Percentiles rank a stretch among this genome's conserved stretches.
Conservation (phyloP, 2,113 vertebrate species). For the Phoenicopterus ruber region DNA sequence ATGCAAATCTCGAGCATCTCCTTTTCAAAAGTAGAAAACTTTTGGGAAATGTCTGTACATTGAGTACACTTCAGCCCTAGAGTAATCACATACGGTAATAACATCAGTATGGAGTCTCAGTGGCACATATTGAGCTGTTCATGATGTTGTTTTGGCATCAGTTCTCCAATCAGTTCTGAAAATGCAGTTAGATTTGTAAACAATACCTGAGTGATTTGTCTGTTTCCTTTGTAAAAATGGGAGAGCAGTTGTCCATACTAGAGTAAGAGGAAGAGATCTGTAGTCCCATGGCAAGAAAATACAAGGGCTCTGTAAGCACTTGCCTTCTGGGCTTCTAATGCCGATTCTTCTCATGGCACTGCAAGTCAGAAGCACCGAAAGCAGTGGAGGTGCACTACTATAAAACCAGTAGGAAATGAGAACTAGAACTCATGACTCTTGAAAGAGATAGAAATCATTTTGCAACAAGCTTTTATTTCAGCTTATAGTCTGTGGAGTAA, state of each 20-base stretch:
- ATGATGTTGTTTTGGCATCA: not conserved
- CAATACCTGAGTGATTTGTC: not conserved
- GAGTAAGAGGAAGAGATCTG: not conserved
- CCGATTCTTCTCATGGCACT: not conserved
- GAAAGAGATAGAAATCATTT: not conserved
- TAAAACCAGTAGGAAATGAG: not conserved
- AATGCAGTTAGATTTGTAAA: not conserved
- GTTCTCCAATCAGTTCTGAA: not conserved
- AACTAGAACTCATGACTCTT: not conserved
- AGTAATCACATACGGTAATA: not conserved
- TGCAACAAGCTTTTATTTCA: not conserved
- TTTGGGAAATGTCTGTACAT: not conserved
- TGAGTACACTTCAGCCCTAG: not conserved
- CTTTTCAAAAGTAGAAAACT: not conserved
- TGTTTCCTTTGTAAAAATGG: not conserved
- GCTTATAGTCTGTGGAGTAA: not conserved
- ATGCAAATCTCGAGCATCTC: not conserved
- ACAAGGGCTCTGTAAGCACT: not conserved
- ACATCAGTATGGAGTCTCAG: not conserved
- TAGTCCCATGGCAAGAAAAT: not conserved
- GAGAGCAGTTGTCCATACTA: not conserved
- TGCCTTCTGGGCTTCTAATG: not conserved
- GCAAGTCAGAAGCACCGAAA: not conserved
- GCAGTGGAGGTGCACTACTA: not conserved
- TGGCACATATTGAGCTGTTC: not conserved